Evolutionary conservation across 1,140 invertebrate genomes (phyloP), one percentile per base, ranked within the genome.

Genomic region (Leptoteleia sp.): DNA sequence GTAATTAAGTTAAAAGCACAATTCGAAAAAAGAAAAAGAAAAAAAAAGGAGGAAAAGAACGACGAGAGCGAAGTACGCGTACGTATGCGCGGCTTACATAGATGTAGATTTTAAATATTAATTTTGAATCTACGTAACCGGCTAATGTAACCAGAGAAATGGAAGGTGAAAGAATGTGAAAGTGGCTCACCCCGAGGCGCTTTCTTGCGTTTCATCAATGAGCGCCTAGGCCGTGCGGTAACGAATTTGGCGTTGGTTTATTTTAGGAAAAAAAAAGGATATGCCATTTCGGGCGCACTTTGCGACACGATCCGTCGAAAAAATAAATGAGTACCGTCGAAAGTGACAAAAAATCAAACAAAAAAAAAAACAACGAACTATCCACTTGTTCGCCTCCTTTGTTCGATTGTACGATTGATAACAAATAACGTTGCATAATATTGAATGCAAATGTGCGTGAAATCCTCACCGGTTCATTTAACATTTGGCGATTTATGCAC

Each of bases 101-200:
- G 40, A 27, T 17, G 25, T 37, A 76, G 38, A 67, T 62, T 68
- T 57, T 42, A 62, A 70, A 67, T 71, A 76, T 54, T 68, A 77
- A 76, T 81, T 77, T 72, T 50, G 50, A 62, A 71, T 62, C 61
- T 73, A 75, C 67, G 70, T 72, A 68, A 75, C 59, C 57, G 75
- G 54, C 61, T 73, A 81, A 78, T 78, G 71, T 81, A 71, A 77
- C 64, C 68, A 40, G 70, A 75, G 65, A 77, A 78, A 71, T 77
- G 70, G 77, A 75, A 77, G 76, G 76, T 55, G 76, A 80, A 82
- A 80, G 79, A 84, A 85, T 83, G 84, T 85, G 84, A 85, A 85
- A 85, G 84, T 83, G 79, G 76, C 76, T 76, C 81, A 82, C 65
- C 82, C 79, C 76, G 76, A 61, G 71, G 64, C 57, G 57, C 70